Conservation (phyloP, 2,797 vertebrate genomes). For the Bryconaethiops microstoma region DNA sequence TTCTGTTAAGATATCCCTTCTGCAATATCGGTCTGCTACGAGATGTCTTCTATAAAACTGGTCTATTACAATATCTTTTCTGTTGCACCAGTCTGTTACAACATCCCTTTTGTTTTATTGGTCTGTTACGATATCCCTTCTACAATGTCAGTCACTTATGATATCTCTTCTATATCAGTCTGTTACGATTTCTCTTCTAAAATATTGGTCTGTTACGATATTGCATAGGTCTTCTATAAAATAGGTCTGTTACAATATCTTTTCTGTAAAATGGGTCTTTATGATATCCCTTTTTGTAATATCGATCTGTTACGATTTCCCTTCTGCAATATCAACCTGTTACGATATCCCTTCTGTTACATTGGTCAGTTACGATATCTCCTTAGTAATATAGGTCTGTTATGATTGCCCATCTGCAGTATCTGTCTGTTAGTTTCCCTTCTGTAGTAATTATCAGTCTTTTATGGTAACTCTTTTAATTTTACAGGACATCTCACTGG, state of each 20-base stretch:
- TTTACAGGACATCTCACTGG: conserved; percentile 87
- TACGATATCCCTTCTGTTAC: background rate
- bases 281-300: background rate
- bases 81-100: too few relatives aligned
- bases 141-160: too few relatives aligned
- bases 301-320: background rate
- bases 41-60: too few relatives aligned
- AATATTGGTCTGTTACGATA: background rate
- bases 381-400: background rate
- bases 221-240: too few relatives aligned
- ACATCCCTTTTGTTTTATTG: too few relatives aligned
- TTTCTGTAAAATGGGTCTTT: background rate
- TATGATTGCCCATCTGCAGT: background rate
- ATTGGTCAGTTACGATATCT: too few relatives aligned
- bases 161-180: background rate
- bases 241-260: background rate
- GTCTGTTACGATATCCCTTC: too few relatives aligned
- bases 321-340: background rate
- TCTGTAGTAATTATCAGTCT: background rate
- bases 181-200: background rate
- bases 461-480: background rate
- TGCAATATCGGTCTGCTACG: too few relatives aligned
- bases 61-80: too few relatives aligned
- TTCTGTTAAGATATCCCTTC: too few relatives aligned
- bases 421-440: background rate